Percentiles rank a stretch among this genome's conserved stretches.
Evolutionary conservation across 2,797 vertebrate species (phyloP).

Genomic region (Pipistrellus kuhlii): DNA sequence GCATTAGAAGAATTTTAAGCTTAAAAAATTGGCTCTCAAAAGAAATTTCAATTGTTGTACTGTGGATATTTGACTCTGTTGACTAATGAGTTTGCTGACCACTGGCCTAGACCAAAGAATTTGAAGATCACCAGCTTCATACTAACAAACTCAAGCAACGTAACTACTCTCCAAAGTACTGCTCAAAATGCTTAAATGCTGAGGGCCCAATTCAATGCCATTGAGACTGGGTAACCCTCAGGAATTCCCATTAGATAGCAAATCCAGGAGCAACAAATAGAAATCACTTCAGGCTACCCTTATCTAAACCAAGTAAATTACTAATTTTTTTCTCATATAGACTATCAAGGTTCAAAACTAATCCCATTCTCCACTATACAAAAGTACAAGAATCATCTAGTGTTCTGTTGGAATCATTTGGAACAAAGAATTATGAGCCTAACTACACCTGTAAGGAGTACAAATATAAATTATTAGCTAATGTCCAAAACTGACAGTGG

Average conservation of each 20-base stretch:
- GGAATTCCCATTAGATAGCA: background rate
- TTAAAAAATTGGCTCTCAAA: too few species aligned
- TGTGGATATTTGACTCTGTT: too few species aligned
- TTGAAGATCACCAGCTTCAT: constrained; percentile 32
- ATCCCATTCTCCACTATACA: background rate
- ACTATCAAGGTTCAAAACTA: background rate
- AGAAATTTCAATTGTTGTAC: too few species aligned
- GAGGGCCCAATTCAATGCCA: background rate
- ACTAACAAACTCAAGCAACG: background rate
- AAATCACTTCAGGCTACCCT: background rate
- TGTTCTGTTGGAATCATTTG: background rate
- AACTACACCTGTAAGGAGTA: background rate
- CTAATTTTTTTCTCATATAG: constrained; percentile 2
- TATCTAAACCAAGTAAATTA: background rate
- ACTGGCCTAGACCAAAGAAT: background rate
- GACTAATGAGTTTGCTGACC: too few species aligned
- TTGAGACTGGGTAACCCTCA: background rate
- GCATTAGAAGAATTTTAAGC: too few species aligned
- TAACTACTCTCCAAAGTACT: constrained; percentile 6
- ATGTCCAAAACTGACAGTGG: background rate
- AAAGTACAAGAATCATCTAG: constrained; percentile 18
- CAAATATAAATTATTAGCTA: constrained; percentile 8
- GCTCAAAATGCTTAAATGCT: background rate
- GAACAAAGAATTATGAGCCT: constrained; percentile 15
- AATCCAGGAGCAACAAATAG: background rate